These are phyloP conservation scores for Darevskia mixta DNA, from an alignment of 2,797 vertebrate species.

Conservation along the genomic window DNA sequence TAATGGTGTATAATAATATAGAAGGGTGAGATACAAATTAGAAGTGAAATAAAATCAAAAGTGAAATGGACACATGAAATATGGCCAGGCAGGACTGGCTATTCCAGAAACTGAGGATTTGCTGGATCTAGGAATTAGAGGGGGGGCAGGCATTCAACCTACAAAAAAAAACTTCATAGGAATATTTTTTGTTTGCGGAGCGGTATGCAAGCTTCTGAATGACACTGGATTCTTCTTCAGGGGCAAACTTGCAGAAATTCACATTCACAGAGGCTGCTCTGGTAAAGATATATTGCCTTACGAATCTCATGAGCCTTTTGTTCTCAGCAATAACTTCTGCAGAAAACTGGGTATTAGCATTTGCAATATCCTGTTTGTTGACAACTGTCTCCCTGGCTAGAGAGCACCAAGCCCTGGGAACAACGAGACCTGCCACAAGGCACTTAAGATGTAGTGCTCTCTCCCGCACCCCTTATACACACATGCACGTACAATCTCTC, in stretches of 20 bases:
- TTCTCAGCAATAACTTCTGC: neutral
- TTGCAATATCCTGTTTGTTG: slow-evolving; percentile 1
- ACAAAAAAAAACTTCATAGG: too few species aligned
- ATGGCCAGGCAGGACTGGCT: too few species aligned
- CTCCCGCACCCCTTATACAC: neutral
- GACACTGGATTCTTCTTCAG: neutral
- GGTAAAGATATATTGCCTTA: neutral
- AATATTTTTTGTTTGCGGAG: neutral
- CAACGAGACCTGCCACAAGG: neutral
- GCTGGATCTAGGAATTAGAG: too few species aligned
- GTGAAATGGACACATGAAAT: too few species aligned
- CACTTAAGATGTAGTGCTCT: neutral
- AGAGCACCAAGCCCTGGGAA: neutral
- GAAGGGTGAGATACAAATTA: too few species aligned
- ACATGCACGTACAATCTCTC: neutral
- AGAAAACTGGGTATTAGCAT: neutral
- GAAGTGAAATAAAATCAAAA: too few species aligned
- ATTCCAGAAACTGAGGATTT: too few species aligned
- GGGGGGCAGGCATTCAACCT: too few species aligned
- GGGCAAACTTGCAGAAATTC: neutral
- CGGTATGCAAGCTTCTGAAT: neutral
- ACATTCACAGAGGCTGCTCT: neutral
- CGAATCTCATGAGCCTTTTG: neutral
- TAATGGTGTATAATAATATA: too few species aligned
- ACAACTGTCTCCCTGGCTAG: neutral